Conservation (phyloP, 2,113 vertebrate genomes). For the Collichthys lucidus region DNA sequence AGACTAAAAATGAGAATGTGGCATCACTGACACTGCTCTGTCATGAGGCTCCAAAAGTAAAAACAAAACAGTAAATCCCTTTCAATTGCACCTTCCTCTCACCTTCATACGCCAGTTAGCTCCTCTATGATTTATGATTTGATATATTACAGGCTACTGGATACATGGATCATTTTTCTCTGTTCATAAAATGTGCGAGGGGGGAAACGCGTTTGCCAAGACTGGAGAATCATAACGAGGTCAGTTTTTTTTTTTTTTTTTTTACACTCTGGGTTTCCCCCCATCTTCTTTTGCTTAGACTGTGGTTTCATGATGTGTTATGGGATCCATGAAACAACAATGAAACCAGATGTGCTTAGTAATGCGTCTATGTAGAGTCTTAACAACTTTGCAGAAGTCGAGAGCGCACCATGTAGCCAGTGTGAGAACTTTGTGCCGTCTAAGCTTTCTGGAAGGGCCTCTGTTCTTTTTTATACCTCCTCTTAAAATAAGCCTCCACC, state of each 20-base stretch:
- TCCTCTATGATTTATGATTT: conserved; percentile 47
- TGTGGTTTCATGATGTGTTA: conserved; percentile 79
- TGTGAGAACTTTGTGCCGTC: conserved; percentile 69
- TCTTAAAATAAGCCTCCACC: conserved; percentile 91
- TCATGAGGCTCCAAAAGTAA: conserved; percentile 46
- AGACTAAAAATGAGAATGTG: conserved; percentile 54
- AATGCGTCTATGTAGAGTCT: conserved; percentile 67
- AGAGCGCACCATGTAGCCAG: conserved; percentile 36
- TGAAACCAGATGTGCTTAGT: conserved; percentile 82
- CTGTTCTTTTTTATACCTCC: conserved; percentile 90
- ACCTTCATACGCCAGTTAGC: conserved; percentile 26
- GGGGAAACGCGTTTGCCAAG: conserved; percentile 32
- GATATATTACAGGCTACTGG: conserved; percentile 40
- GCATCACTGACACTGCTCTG: conserved; percentile 43
- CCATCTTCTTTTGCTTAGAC: conserved; percentile 76
- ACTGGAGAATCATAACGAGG: conserved; percentile 52
- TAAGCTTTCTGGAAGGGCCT: conserved; percentile 64
- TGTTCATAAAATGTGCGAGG: conserved; percentile 42
- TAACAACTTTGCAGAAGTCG: conserved; percentile 74
- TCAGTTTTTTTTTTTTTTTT: conserved; percentile 62
- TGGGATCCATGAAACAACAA: conserved; percentile 78
- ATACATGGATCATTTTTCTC: conserved; percentile 39
- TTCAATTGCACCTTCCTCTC: conserved; percentile 34
- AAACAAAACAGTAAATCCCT: conserved; percentile 27
- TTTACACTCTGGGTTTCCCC: conserved; percentile 68